Evolutionary conservation across 2,113 vertebrate species (phyloP), one percentile per base, ranked within the genome.

Genomic region (Gadus macrocephalus): DNA sequence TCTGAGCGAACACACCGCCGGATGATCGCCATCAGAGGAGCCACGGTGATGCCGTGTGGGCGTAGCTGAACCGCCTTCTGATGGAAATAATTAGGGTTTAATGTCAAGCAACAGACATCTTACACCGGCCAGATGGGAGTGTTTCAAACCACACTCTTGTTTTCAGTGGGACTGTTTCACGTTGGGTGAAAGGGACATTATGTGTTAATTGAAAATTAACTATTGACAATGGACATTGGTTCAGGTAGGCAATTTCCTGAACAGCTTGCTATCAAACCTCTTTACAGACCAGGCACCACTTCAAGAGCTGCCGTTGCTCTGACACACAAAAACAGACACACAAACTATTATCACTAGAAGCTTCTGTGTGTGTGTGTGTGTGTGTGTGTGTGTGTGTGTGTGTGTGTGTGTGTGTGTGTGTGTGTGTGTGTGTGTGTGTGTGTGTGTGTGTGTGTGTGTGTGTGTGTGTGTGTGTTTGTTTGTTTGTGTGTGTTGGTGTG

Each of bases 51-150:
- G 42, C 2, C n/a, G n/a, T 49, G 42, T 49, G 7, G 42, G 5
- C 12, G 42, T 49, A 14, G 42, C 42, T 49, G 9, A 49, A 9
- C 12, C 9, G 42, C 12, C 2, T 2, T 49, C 2, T 2, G 42
- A 49, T 49, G 42, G 42, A 35, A 9, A 49, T 49, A 49, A 49
- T 49, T 2, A 49, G 42, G 42, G 42, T 71, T 74, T 67, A 56
- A 20, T 78, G 65, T 72, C 69, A 20, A 42, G n/a, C 15, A 58
- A 58, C n/a, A n/a, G n/a, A 58, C 16, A 17, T 14, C 12, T 49
- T 58, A 7, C 15, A 17, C 55, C 5, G 55, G 55, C 55, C 55
- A 58, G 55, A 58, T 58, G 55, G 55, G 15, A 16, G 55, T 49
- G 31, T 35, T 35, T 5, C 31, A 35, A 35, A 35, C 4, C 31